phyloP scores from a whole-genome alignment of 2,888 invertebrate species.

The Cantharis lateralis region DNA sequence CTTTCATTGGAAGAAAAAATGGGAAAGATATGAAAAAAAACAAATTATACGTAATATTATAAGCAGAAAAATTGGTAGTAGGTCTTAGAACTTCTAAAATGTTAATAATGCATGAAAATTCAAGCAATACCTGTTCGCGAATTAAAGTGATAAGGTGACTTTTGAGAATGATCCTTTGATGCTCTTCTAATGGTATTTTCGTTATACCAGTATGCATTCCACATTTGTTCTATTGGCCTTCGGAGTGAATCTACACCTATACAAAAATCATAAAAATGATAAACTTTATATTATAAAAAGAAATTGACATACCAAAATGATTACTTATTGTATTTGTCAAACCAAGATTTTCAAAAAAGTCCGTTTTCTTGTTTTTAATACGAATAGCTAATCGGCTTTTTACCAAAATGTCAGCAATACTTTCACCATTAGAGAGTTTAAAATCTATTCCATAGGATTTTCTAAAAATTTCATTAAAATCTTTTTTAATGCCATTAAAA shows the following conservation, averaged over 20 bases:
- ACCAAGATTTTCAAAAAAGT: not conserved
- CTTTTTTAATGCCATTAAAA: not conserved
- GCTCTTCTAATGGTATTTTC: not conserved
- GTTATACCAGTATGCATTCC: not conserved
- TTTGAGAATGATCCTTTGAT: not conserved
- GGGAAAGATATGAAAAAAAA: no score
- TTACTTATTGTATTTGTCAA: constrained; percentile 6
- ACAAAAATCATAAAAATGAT: not conserved
- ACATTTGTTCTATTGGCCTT: not conserved
- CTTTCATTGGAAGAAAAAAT: no score
- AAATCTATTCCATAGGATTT: constrained; percentile 15
- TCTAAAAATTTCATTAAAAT: constrained; percentile 4
- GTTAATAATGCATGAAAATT: not conserved
- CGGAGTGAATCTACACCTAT: not conserved
- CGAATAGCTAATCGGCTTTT: constrained; percentile 2
- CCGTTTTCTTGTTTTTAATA: not conserved
- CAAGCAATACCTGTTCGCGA: not conserved
- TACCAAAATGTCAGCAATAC: constrained; percentile 4
- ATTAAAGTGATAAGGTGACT: not conserved
- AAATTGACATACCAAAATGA: not conserved
- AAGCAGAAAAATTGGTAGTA: not conserved
- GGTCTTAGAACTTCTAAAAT: no score
- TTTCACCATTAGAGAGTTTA: not conserved
- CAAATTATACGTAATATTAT: no score
- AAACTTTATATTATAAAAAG: not conserved